phyloP scores from a whole-genome alignment of 2,888 invertebrate species.

The Lasioglossum marginatum region DNA sequence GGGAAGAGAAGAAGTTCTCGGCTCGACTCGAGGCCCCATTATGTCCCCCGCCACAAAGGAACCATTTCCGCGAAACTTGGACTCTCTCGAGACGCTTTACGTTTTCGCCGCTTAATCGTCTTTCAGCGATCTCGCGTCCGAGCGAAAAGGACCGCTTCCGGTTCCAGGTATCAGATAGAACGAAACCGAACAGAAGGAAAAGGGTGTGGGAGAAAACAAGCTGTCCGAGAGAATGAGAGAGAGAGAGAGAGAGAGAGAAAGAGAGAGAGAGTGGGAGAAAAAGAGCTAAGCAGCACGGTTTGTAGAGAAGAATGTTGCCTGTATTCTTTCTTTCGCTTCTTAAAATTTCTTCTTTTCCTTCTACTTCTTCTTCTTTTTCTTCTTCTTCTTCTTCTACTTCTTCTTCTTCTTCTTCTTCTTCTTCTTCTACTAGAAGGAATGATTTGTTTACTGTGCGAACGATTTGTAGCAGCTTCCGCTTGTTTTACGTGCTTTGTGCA shows the following conservation, averaged over 20 bases:
- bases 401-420: slow-evolving; percentile 6
- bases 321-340: slow-evolving; percentile 15
- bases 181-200: slow-evolving; percentile 1
- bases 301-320: slow-evolving; percentile 23
- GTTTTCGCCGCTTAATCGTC: slow-evolving; percentile 39
- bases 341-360: slow-evolving; percentile 5
- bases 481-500: slow-evolving; percentile 23
- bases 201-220: neutral
- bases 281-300: slow-evolving; percentile 26
- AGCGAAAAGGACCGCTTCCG: slow-evolving; percentile 20
- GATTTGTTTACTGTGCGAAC: slow-evolving; percentile 16
- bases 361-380: neutral
- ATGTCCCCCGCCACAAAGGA: slow-evolving; percentile 17
- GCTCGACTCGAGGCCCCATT: slow-evolving; percentile 25
- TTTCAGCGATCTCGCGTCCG: slow-evolving; percentile 39
- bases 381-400: neutral
- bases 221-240: neutral
- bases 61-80: slow-evolving; percentile 22
- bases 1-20: neutral
- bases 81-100: slow-evolving; percentile 39
- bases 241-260: too few relatives aligned
- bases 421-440: slow-evolving; percentile 19
- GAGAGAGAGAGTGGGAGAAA: neutral
- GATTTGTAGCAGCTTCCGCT: slow-evolving; percentile 32
- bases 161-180: slow-evolving; percentile 16